These are phyloP conservation scores for Volucella inflata DNA, from an alignment of 2,888 invertebrate species.

Conservation along the genomic window DNA sequence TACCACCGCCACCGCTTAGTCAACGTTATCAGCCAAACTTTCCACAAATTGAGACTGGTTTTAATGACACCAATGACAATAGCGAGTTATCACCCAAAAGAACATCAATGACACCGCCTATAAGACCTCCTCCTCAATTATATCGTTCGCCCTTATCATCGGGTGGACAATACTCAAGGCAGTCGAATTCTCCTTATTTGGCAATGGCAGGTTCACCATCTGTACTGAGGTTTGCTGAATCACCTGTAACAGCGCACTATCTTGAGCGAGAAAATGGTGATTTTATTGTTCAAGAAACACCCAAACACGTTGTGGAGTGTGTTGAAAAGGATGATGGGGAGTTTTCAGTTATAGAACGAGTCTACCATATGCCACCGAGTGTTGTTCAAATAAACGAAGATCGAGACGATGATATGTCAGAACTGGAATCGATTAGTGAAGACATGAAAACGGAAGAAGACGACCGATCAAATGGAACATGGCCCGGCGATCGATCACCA, in stretches of 20 bases:
- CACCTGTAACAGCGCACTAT: constrained; percentile 82
- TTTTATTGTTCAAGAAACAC: constrained; percentile 83
- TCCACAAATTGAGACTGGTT: constrained; percentile 31
- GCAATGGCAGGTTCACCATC: constrained; percentile 78
- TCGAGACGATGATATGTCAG: constrained; percentile 79
- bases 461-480: constrained; percentile 42
- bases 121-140: constrained; percentile 59
- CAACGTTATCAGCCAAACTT: constrained; percentile 60
- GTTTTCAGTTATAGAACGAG: constrained; percentile 83
- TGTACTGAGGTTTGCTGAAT: constrained; percentile 82
- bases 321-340: constrained; percentile 83
- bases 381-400: constrained; percentile 83
- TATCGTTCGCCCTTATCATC: constrained; percentile 63
- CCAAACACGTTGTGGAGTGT: constrained; percentile 83
- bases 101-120: constrained; percentile 60
- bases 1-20: constrained; percentile 63
- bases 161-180: constrained; percentile 40
- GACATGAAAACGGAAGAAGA: constrained; percentile 74
- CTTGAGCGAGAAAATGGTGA: constrained; percentile 83
- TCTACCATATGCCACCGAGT: constrained; percentile 83
- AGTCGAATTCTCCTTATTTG: constrained; percentile 70
- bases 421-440: constrained; percentile 69
- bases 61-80: constrained; percentile 38
- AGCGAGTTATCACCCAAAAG: constrained; percentile 41
- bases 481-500: constrained; percentile 33